Evolutionary conservation across 1,140 invertebrate species (phyloP).

Genomic region (Diabrotica undecimpunctata): DNA sequence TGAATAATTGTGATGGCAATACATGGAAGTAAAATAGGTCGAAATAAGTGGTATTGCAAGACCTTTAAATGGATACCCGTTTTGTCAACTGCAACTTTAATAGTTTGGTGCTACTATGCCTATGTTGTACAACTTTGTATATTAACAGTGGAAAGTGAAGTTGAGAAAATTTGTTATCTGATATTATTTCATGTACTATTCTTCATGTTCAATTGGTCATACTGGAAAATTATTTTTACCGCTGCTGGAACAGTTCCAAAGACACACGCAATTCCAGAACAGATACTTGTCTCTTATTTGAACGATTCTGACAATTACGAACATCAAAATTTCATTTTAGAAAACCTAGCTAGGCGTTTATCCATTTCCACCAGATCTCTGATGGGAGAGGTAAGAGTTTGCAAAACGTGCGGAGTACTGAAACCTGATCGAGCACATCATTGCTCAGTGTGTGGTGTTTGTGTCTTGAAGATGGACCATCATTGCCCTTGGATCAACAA

Average conservation of each 20-base stretch:
- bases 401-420: slow-evolving; percentile 45
- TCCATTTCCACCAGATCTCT: neutral
- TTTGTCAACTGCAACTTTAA: too few species aligned
- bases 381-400: neutral
- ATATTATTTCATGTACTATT: slow-evolving; percentile 4
- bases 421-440: slow-evolving; percentile 97
- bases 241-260: neutral
- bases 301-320: neutral
- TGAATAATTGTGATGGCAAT: too few species aligned
- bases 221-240: neutral
- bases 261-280: neutral
- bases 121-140: slow-evolving; percentile 7
- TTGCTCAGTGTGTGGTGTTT: slow-evolving; percentile 89
- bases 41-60: too few species aligned
- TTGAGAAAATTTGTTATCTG: neutral
- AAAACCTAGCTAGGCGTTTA: neutral
- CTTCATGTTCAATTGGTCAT: slow-evolving; percentile 8
- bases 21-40: too few species aligned
- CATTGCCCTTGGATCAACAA: slow-evolving; percentile 99
- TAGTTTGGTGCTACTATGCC: neutral
- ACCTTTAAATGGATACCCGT: too few species aligned
- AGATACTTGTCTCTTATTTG: neutral
- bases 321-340: neutral
- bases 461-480: slow-evolving; percentile 98
- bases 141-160: too few species aligned